Conservation (phyloP, 2,888 invertebrate species). For the Callimorpha dominula region DNA sequence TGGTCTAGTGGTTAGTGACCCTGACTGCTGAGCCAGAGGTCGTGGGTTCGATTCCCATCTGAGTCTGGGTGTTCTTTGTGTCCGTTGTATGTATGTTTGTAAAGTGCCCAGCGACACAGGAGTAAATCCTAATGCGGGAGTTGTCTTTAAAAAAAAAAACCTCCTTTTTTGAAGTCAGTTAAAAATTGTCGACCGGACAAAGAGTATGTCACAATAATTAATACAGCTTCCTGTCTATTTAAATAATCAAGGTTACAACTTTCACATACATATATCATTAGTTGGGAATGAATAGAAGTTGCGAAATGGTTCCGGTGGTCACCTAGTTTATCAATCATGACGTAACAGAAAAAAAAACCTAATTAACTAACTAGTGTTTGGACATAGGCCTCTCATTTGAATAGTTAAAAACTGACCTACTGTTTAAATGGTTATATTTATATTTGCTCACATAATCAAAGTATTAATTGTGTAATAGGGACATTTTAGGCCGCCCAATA, state of each 20-base stretch:
- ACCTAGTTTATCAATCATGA: neutral
- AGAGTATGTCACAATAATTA: neutral
- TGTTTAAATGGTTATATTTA: neutral
- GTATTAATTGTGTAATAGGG: too few relatives aligned
- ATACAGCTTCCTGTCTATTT: slow-evolving; percentile 1
- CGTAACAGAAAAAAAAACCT: neutral
- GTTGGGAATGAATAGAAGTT: slow-evolving; percentile 2
- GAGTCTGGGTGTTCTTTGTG: too few relatives aligned
- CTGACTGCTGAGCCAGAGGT: too few relatives aligned
- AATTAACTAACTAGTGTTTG: neutral
- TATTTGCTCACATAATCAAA: neutral
- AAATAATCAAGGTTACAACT: slow-evolving; percentile 12
- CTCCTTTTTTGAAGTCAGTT: too few relatives aligned
- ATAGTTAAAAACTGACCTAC: neutral
- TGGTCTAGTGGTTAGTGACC: too few relatives aligned
- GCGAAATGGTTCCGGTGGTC: slow-evolving; percentile 10
- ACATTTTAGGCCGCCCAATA: too few relatives aligned
- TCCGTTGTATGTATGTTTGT: too few relatives aligned
- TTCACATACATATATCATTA: slow-evolving; percentile 9
- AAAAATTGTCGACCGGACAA: neutral
- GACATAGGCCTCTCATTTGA: neutral
- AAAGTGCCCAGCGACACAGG: too few relatives aligned
- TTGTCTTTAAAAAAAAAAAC: too few relatives aligned
- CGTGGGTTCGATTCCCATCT: too few relatives aligned
- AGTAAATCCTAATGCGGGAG: too few relatives aligned